Evolutionary conservation across 2,797 vertebrate species (phyloP).

Genomic region (Enteromius unitaeniatus): DNA sequence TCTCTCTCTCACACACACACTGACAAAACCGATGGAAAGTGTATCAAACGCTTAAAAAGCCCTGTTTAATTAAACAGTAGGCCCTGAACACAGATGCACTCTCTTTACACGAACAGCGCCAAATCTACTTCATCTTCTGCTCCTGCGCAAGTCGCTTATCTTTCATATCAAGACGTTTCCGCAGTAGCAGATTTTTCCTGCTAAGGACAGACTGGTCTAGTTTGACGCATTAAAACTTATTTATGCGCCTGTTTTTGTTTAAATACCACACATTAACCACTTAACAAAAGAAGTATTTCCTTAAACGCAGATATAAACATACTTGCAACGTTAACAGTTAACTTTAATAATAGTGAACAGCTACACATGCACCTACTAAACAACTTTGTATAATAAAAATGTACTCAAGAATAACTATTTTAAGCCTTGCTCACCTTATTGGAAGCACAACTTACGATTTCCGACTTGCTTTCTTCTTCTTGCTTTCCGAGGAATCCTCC

Average conservation of each 20-base stretch:
- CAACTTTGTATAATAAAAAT: background rate
- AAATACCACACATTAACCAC: background rate
- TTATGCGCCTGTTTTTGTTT: background rate
- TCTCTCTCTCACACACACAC: background rate
- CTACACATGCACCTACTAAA: no score
- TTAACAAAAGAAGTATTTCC: background rate
- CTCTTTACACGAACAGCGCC: background rate
- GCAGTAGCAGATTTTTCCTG: background rate
- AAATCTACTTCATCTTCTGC: background rate
- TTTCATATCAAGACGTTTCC: constrained; percentile 21
- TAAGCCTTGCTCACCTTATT: background rate
- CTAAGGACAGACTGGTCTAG: background rate
- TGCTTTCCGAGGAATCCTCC: background rate
- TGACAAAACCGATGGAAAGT: background rate
- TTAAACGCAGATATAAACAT: background rate
- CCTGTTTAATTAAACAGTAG: background rate
- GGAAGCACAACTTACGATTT: background rate
- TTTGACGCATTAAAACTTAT: background rate
- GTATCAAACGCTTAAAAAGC: background rate
- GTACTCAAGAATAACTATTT: background rate
- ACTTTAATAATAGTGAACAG: background rate
- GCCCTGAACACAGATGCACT: constrained; percentile 3
- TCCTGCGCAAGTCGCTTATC: background rate
- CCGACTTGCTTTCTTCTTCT: constrained; percentile 21
- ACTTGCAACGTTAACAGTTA: background rate